Percentiles rank a stretch among this genome's conserved stretches.
phyloP scores from a whole-genome alignment of 2,113 vertebrate species.

The Gobio gobio region DNA sequence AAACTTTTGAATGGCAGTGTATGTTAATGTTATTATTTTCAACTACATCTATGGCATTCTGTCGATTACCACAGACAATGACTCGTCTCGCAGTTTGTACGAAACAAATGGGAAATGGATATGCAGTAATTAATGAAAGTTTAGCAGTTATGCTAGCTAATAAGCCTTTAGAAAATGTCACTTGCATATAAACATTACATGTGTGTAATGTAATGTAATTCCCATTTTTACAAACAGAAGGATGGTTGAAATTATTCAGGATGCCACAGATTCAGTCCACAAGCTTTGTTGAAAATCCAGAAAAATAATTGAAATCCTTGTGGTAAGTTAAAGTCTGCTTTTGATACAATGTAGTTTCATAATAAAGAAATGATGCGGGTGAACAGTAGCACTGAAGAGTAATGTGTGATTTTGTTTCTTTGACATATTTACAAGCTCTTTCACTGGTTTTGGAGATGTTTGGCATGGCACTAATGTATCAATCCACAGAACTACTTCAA shows the following conservation, averaged over 20 bases:
- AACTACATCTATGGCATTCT: no score
- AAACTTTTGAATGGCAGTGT: no score
- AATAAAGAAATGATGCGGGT: background rate
- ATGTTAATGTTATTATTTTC: no score
- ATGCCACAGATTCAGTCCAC: background rate
- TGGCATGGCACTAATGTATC: background rate
- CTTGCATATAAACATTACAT: no score
- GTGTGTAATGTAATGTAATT: background rate
- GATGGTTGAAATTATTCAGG: background rate
- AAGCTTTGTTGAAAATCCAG: background rate
- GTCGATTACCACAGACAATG: no score
- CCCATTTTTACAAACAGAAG: slow-evolving; percentile 6
- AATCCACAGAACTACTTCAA: background rate
- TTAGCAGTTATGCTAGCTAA: no score
- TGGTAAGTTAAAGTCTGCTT: background rate
- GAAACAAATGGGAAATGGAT: no score
- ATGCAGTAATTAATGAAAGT: no score
- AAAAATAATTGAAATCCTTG: background rate
- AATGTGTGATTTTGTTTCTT: slow-evolving; percentile 1
- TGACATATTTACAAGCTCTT: background rate
- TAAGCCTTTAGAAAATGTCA: no score
- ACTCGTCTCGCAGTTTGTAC: no score
- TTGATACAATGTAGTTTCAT: background rate
- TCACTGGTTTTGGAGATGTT: background rate
- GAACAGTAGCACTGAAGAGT: background rate